Percentiles rank a stretch among this genome's conserved stretches.
phyloP scores from a whole-genome alignment of 1,140 invertebrate species.

The Manduca sexta region DNA sequence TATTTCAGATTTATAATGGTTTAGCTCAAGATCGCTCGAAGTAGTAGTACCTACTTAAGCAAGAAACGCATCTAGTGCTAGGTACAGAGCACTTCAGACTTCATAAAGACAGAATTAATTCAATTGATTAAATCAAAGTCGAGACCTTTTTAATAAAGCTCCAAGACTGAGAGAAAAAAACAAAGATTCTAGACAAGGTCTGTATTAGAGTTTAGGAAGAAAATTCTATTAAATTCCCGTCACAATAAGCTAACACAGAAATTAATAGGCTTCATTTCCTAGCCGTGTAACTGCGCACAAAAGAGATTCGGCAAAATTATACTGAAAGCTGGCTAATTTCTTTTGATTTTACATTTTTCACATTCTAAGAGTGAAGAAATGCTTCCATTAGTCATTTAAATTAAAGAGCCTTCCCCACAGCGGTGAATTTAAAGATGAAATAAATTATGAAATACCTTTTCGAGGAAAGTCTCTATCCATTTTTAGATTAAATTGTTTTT shows the following conservation, averaged over 20 bases:
- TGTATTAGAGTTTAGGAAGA: no score
- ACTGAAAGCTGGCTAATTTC: conserved; percentile 2
- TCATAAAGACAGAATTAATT: no score
- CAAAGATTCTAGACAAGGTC: no score
- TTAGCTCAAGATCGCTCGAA: no score
- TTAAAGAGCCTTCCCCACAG: conserved; percentile 25
- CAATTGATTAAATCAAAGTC: no score
- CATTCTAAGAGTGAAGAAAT: conserved; percentile 18
- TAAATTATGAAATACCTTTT: conserved; percentile 54
- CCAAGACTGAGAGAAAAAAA: no score
- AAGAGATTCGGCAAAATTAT: neutral
- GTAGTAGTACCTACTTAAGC: no score
- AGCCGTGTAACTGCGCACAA: neutral
- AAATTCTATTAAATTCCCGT: no score
- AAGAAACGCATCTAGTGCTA: no score
- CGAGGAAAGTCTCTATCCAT: conserved; percentile 58
- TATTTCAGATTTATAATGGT: no score
- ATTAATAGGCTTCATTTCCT: neutral
- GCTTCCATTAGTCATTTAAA: conserved; percentile 36
- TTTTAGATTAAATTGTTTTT: conserved; percentile 52
- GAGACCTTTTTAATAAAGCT: no score
- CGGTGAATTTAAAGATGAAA: conserved; percentile 44
- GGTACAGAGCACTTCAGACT: no score
- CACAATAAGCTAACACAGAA: neutral
- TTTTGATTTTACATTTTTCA: conserved; percentile 6